phyloP scores from a whole-genome alignment of 2,888 invertebrate genomes.

The Uloborus plumipes region DNA sequence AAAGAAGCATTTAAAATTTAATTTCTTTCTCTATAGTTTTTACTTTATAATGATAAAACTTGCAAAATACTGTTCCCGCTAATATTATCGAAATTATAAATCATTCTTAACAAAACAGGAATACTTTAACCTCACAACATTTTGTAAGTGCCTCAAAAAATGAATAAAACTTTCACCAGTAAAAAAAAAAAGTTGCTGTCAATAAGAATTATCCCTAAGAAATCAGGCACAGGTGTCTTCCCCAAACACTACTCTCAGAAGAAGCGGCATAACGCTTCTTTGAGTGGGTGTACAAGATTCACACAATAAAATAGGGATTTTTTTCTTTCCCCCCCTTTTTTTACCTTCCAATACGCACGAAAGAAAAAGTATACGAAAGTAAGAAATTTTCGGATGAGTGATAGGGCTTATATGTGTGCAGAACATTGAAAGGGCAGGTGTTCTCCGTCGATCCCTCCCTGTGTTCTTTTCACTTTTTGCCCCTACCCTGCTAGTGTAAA shows the following conservation, averaged over 20 bases:
- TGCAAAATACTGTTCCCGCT: too few relatives aligned
- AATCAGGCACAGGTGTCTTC: conserved; percentile 9
- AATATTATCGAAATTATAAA: too few relatives aligned
- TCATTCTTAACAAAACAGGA: too few relatives aligned
- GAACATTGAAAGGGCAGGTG: conserved; percentile 47
- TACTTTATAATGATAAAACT: too few relatives aligned
- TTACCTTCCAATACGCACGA: neutral
- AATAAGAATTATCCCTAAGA: too few relatives aligned
- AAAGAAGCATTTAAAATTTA: too few relatives aligned
- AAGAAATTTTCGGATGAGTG: conserved; percentile 28
- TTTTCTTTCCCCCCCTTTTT: too few relatives aligned
- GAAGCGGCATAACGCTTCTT: conserved; percentile 48
- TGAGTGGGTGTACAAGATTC: conserved; percentile 58
- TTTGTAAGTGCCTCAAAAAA: too few relatives aligned
- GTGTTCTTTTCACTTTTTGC: conserved; percentile 20
- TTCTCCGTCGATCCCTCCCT: conserved; percentile 14
- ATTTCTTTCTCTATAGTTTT: too few relatives aligned
- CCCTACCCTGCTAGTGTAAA: conserved; percentile 19
- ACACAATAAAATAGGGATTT: too few relatives aligned
- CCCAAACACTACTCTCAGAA: neutral
- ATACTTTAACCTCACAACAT: too few relatives aligned
- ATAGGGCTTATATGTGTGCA: conserved; percentile 43
- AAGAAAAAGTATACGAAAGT: conserved; percentile 6
- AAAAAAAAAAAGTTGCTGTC: neutral
- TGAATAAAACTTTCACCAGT: too few relatives aligned